A percentile compares a stretch with the other conserved stretches of the same genome.
Conservation (phyloP, 1,140 invertebrate species). For the Fopius arisanus region DNA sequence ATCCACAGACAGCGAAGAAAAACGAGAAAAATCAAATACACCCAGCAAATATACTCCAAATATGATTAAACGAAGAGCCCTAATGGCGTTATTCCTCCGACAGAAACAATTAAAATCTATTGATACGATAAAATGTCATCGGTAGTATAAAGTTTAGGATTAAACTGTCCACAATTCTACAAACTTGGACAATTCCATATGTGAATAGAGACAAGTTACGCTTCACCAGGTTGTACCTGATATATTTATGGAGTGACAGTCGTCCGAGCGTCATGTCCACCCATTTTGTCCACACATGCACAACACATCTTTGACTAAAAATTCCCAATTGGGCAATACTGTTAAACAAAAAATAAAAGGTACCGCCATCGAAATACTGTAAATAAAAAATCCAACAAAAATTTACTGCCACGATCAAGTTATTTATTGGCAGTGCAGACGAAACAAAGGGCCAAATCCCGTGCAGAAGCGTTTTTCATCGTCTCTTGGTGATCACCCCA, state of each 20-base stretch:
- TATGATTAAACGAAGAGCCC: slow-evolving; percentile 14
- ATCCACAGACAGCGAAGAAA: not conserved
- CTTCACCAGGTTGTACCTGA: slow-evolving; percentile 2
- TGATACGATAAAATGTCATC: not conserved
- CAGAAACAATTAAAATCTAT: slow-evolving; percentile 17
- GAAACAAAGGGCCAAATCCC: slow-evolving; percentile 24
- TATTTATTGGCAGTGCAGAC: slow-evolving; percentile 23
- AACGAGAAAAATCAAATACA: not conserved
- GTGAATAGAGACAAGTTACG: not conserved
- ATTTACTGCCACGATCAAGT: slow-evolving; percentile 29
- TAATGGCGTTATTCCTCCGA: slow-evolving; percentile 3
- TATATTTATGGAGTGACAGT: slow-evolving; percentile 3
- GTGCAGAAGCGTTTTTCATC: slow-evolving; percentile 22
- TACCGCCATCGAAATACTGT: not conserved
- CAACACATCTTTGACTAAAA: slow-evolving; percentile 6
- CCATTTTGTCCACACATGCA: slow-evolving; percentile 5
- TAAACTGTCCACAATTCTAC: not conserved
- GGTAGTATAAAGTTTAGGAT: not conserved
- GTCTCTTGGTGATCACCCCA: not conserved
- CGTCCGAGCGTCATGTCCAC: not conserved
- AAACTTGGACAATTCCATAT: not conserved
- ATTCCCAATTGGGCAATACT: slow-evolving; percentile 26
- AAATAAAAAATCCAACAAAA: slow-evolving; percentile 19
- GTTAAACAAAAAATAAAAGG: not conserved
- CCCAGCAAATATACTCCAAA: not conserved